These are phyloP conservation scores for Chanos chanos DNA, from an alignment of 2,797 vertebrate species.

Conservation along the genomic window DNA sequence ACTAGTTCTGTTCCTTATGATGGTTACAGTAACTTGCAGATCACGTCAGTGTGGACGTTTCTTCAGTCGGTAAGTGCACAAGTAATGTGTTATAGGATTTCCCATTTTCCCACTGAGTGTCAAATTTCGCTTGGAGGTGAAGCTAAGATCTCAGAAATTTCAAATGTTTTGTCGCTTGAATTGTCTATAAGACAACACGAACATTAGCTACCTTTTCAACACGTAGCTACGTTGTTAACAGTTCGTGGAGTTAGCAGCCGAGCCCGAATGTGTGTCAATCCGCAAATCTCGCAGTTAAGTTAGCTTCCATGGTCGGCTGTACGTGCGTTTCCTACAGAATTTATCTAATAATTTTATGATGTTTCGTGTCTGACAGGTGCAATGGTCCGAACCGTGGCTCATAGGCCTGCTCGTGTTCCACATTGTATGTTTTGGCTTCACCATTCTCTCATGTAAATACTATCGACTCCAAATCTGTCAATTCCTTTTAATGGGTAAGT, in stretches of 20 bases:
- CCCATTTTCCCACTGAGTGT: not conserved
- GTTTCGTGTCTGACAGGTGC: conserved; percentile 60
- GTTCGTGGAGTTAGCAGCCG: too few relatives aligned
- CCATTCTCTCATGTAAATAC: conserved; percentile 74
- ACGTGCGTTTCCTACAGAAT: not conserved
- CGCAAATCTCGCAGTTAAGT: not conserved
- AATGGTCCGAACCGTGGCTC: conserved; percentile 94
- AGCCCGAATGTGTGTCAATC: too few relatives aligned
- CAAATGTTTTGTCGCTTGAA: too few relatives aligned
- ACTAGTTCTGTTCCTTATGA: conserved; percentile 66
- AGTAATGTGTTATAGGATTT: not conserved
- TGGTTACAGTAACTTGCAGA: conserved; percentile 67
- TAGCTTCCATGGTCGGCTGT: not conserved
- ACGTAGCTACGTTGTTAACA: too few relatives aligned
- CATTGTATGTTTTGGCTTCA: conserved; percentile 77
- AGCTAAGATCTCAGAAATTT: too few relatives aligned
- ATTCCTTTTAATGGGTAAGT: conserved; percentile 88
- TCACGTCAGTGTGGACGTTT: conserved; percentile 77
- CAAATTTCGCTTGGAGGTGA: not conserved
- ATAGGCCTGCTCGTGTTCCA: conserved; percentile 80
- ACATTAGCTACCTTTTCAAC: too few relatives aligned
- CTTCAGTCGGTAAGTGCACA: conserved; percentile 71
- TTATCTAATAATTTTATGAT: not conserved
- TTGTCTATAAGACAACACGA: too few relatives aligned
- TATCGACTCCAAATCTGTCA: conserved; percentile 83